Evolutionary conservation across 2,888 invertebrate species (phyloP).

Genomic region (Steinernema hermaphroditum): DNA sequence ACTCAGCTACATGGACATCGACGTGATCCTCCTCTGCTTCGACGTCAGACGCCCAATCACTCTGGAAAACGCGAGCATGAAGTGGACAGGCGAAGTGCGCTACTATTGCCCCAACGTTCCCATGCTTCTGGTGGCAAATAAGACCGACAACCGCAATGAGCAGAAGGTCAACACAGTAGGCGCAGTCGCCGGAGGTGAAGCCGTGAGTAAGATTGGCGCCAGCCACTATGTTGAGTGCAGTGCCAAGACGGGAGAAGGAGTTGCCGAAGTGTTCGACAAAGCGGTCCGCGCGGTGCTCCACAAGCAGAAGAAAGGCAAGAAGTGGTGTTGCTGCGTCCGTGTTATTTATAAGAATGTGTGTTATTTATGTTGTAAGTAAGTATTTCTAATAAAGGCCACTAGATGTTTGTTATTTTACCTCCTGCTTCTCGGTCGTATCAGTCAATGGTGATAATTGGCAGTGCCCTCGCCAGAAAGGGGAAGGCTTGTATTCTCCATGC

Average conservation of each 20-base stretch:
- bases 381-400: too few relatives aligned
- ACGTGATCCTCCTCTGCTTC: constrained; percentile 99
- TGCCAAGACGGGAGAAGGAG: constrained; percentile 98
- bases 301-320: constrained; percentile 31
- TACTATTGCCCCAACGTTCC: constrained; percentile 99
- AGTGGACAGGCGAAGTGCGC: constrained; percentile 79
- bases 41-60: constrained; percentile 98
- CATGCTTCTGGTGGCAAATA: constrained; percentile 97
- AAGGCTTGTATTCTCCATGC: too few relatives aligned
- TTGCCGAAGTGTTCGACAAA: constrained; percentile 97
- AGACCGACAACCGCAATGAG: constrained; percentile 75
- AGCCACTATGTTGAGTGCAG: constrained; percentile 98
- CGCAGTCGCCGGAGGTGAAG: constrained; percentile 91
- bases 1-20: constrained; percentile 95
- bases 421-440: too few relatives aligned
- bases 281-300: constrained; percentile 96
- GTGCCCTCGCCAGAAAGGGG: too few relatives aligned
- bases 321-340: too few relatives aligned
- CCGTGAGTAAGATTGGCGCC: constrained; percentile 98
- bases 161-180: constrained; percentile 97
- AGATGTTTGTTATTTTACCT: too few relatives aligned
- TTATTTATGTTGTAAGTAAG: too few relatives aligned
- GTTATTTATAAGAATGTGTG: too few relatives aligned
- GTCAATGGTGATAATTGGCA: too few relatives aligned
- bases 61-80: constrained; percentile 97